Evolutionary conservation across 2,888 invertebrate genomes (phyloP), one percentile per base, ranked within the genome.

Genomic region (Plagodis pulveraria): DNA sequence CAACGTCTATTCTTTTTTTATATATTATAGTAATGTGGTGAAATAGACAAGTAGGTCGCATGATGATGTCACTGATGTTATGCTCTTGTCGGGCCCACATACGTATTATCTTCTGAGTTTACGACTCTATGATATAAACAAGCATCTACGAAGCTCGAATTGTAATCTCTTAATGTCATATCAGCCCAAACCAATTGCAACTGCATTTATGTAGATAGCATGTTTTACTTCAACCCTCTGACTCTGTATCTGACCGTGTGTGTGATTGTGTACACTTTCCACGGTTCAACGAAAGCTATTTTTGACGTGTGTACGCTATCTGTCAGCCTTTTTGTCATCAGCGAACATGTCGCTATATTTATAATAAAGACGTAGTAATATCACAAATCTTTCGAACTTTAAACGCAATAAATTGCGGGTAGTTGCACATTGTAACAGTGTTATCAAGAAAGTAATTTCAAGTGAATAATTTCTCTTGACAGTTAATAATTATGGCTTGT

Each of bases 281-380:
- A 41, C 11, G 52, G 50, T 58, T 61, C 50, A 62, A 44, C 44
- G 56, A 58, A 47, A 49, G 64, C 58, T 55, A 58, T 36, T 52
- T 57, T 55, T 38, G 49, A 58, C 63, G 61, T 57, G 58, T 67
- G 61, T 51, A 54, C 63, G 43, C 22, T 61, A 61, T 64, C 64
- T 56, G 40, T 54, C 40, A 55, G 49, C 40, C 40, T 40, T 10
- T 8, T 4, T 22, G 36, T 55, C 43, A 52, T 59, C 55, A 41
- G 33, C 34, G 35, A 10, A 46, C 45, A 46, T 36, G 47, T 46
- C 48, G 35, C 12, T 53, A 53, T 35, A 43, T 59, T 50, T 57
- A 22, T 22, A 22, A 22, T n/a, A n/a, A n/a, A n/a, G n/a, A n/a
- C n/a, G n/a, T n/a, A 62, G 50, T 62, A 62, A 54, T 51, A 40